phyloP scores from a whole-genome alignment of 2,888 invertebrate species.

The Platynereis dumerilii region DNA sequence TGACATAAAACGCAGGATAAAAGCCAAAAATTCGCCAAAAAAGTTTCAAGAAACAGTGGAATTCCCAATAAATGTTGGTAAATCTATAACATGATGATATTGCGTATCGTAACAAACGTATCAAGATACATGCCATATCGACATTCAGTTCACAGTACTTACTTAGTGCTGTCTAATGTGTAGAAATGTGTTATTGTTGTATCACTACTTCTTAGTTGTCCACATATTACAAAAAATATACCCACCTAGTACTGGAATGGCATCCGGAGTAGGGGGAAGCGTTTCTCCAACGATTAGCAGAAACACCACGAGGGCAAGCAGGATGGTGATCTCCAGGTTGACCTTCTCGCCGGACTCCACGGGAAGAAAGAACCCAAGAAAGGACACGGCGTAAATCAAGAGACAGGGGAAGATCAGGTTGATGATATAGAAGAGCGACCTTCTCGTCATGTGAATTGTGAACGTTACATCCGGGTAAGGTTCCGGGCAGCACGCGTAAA shows the following conservation, averaged over 20 bases:
- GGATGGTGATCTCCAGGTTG: slow-evolving; percentile 41
- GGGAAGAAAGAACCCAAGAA: slow-evolving; percentile 41
- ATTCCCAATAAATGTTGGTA: too few relatives aligned
- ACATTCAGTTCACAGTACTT: too few relatives aligned
- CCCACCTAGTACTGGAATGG: slow-evolving; percentile 39
- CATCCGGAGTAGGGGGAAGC: slow-evolving; percentile 40
- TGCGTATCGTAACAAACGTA: too few relatives aligned
- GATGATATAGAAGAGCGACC: slow-evolving; percentile 40
- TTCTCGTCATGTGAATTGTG: slow-evolving; percentile 40
- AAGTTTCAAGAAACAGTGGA: too few relatives aligned
- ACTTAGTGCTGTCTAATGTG: too few relatives aligned
- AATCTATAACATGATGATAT: too few relatives aligned
- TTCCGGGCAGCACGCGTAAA: slow-evolving; percentile 57
- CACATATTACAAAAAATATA: background rate
- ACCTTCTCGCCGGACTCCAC: slow-evolving; percentile 41
- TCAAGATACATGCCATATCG: too few relatives aligned
- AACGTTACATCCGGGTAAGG: slow-evolving; percentile 55
- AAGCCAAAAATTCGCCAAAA: too few relatives aligned
- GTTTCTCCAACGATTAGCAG: slow-evolving; percentile 41
- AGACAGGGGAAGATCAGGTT: slow-evolving; percentile 40
- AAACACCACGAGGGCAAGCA: slow-evolving; percentile 40
- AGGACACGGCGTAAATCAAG: slow-evolving; percentile 40
- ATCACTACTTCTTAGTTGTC: too few relatives aligned
- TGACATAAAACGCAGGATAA: too few relatives aligned
- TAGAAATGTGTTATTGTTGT: too few relatives aligned